These are phyloP conservation scores for Meles meles DNA, from an alignment of 2,113 vertebrate species.

Conservation along the genomic window DNA sequence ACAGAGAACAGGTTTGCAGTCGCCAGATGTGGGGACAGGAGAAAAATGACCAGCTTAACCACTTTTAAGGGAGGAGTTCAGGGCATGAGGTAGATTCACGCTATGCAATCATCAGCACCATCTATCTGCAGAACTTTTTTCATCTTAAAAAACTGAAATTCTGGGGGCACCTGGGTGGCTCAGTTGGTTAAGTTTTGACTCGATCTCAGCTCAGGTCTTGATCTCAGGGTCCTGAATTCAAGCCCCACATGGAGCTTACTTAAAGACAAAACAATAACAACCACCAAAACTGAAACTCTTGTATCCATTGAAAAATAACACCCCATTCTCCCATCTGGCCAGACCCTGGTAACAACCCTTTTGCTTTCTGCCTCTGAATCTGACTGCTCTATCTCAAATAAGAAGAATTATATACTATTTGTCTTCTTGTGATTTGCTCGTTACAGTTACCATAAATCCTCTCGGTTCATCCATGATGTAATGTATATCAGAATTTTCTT, in stretches of 20 bases:
- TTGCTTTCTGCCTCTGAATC: not conserved
- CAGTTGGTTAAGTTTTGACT: no score
- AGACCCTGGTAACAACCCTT: not conserved
- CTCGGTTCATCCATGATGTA: not conserved
- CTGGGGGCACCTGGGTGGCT: no score
- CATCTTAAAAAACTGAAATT: not conserved
- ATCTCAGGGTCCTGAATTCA: no score
- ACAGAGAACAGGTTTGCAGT: not conserved
- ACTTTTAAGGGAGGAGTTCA: not conserved
- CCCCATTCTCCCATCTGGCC: not conserved
- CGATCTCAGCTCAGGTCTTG: no score
- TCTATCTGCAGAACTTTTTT: not conserved
- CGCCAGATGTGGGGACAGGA: not conserved
- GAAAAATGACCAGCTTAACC: not conserved
- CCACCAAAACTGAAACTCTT: not conserved
- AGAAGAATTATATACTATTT: not conserved
- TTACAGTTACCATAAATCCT: not conserved
- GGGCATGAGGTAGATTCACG: not conserved
- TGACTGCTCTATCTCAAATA: not conserved
- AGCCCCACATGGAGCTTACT: no score
- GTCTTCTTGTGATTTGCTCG: not conserved
- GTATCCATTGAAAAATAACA: not conserved
- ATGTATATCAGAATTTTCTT: not conserved
- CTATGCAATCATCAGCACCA: not conserved
- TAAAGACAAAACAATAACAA: no score